Conservation (phyloP, 2,797 vertebrate genomes). For the Chelonia mydas region DNA sequence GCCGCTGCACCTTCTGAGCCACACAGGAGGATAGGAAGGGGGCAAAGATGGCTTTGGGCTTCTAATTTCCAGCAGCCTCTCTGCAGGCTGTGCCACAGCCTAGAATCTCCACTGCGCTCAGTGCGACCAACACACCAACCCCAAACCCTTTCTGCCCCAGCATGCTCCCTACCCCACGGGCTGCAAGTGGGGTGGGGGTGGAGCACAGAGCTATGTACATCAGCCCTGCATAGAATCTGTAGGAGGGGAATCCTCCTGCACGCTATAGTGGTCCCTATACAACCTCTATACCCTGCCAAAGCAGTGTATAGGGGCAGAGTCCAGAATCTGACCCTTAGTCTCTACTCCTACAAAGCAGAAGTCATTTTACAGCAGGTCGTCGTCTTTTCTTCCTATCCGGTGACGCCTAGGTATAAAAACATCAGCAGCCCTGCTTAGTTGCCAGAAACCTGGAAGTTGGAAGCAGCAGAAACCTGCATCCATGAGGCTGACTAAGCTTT, state of each 20-base stretch:
- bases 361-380: background rate
- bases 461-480: background rate
- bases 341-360: background rate
- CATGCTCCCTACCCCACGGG: background rate
- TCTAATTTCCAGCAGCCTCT: too few relatives aligned
- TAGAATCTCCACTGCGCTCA: background rate
- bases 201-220: background rate
- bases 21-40: background rate
- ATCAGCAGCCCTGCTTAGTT: background rate
- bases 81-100: background rate
- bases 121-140: background rate
- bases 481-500: background rate
- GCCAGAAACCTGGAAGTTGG: background rate
- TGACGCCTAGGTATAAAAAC: background rate
- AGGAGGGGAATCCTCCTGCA: background rate
- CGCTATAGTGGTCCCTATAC: background rate
- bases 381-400: background rate
- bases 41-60: background rate
- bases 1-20: background rate
- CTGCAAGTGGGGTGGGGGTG: background rate
- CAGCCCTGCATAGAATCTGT: background rate
- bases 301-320: too few relatives aligned
- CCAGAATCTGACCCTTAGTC: background rate
- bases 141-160: background rate
- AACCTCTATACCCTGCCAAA: too few relatives aligned